Evolutionary conservation across 2,797 vertebrate genomes (phyloP), one percentile per base, ranked within the genome.

Genomic region (Clarias pachynema): DNA sequence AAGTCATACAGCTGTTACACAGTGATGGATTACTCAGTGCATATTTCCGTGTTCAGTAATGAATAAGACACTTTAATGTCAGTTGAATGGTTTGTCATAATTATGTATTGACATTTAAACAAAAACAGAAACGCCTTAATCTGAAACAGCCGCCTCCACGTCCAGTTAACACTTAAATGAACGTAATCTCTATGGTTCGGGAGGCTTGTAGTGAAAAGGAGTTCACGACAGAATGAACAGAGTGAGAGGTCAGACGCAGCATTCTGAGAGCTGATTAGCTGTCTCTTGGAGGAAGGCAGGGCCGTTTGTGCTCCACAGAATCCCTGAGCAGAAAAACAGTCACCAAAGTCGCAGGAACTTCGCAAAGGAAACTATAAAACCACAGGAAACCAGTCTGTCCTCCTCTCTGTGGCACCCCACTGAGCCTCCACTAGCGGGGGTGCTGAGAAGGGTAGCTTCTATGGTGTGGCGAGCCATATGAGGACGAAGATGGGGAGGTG

Each of bases 351-450:
- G 84, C 93, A 90, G 91, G 37, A 40, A 40, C 37, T 40, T 8
- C 7, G 8, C 40, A 9, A 44, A 91, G 90, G 91, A 91, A 91
- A 89, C 88, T 84, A 90, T 84, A 88, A 91, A 87, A 91, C 86
- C 91, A 90, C 86, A 87, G 91, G 91, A 93, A 94, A 91, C 91
- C 92, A 92, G 84, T 92, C 84, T 91, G 90, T 93, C 91, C 95
- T 97, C 96, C 96, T 97, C 95, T 97, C 95, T 95, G 95, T 95
- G 95, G 95, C 95, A 96, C 90, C 89, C 86, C 81, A 69, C 81
- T 31, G 31, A 80, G 92, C 89, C 93, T 63, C 97, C 95, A 96
- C 91, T 96, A 95, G 89, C 95, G 95, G 89, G 96, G 95, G 90
- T 95, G 94, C 91, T 97, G 96, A 86, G 96, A 96, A 91, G 91